Evolutionary conservation across 1,140 invertebrate genomes (phyloP).

Genomic region (Magallana ariakensis): DNA sequence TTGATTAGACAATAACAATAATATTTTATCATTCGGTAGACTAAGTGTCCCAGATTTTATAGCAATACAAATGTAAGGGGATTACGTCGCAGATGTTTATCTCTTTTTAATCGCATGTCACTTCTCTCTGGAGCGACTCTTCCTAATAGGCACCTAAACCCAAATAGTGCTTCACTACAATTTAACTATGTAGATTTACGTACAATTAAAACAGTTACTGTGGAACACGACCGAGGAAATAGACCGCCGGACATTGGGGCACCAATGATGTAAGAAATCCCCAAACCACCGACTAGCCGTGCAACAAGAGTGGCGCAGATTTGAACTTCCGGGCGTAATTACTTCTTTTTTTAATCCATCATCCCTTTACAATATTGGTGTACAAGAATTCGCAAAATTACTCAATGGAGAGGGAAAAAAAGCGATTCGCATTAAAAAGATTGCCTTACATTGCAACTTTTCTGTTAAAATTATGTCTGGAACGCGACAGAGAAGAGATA

Average conservation of each 20-base stretch:
- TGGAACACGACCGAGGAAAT: background rate
- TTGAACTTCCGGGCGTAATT: background rate
- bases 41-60: slow-evolving; percentile 36
- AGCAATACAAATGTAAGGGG: slow-evolving; percentile 34
- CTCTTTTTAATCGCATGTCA: slow-evolving; percentile 28
- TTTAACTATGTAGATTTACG: slow-evolving; percentile 29
- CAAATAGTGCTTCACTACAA: slow-evolving; percentile 31
- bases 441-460: too few species aligned
- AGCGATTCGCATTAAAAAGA: too few species aligned
- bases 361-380: too few species aligned
- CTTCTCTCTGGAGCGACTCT: slow-evolving; percentile 7
- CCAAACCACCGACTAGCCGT: background rate
- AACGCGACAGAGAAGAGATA: too few species aligned
- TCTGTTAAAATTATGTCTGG: too few species aligned
- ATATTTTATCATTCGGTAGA: slow-evolving; percentile 37
- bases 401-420: too few species aligned
- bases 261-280: slow-evolving; percentile 10
- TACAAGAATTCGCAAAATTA: too few species aligned
- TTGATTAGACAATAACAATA: slow-evolving; percentile 36
- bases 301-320: background rate
- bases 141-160: slow-evolving; percentile 21
- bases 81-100: slow-evolving; percentile 33
- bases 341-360: too few species aligned
- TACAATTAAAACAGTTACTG: slow-evolving; percentile 6
- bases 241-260: slow-evolving; percentile 14